A percentile compares a stretch with the other conserved stretches of the same genome.
phyloP scores from a whole-genome alignment of 1,140 invertebrate species.

The Drosophila seguyi region DNA sequence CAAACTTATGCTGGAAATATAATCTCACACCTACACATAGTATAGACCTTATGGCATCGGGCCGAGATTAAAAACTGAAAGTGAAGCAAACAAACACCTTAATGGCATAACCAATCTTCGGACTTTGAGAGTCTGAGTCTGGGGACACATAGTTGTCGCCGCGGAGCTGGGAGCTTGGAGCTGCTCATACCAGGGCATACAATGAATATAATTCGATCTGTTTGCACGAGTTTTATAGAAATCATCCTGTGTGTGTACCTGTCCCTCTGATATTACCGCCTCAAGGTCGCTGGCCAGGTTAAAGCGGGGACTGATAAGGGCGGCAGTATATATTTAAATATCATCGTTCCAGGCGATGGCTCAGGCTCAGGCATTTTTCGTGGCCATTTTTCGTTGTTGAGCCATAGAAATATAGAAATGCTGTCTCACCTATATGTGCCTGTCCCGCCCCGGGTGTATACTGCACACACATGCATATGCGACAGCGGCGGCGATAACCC shows the following conservation, averaged over 20 bases:
- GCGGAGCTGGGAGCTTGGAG: constrained; percentile 8
- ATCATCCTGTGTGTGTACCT: constrained; percentile 32
- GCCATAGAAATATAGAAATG: constrained; percentile 33
- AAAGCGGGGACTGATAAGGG: constrained; percentile 52
- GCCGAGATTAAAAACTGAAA: constrained; percentile 62
- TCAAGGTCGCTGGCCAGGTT: constrained; percentile 59
- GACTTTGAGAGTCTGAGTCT: constrained; percentile 58
- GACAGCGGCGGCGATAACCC: constrained; percentile 60
- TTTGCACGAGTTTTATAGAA: constrained; percentile 17
- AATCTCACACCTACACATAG: constrained; percentile 74
- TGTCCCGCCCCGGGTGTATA: constrained; percentile 16
- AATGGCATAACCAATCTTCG: constrained; percentile 59
- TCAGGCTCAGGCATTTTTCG: constrained; percentile 10
- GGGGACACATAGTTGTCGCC: constrained; percentile 24
- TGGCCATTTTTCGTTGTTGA: constrained; percentile 22
- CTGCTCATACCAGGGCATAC: constrained; percentile 10
- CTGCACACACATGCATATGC: constrained; percentile 40
- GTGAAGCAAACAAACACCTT: constrained; percentile 72
- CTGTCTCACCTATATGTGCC: constrained; percentile 11
- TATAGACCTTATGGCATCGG: constrained; percentile 38
- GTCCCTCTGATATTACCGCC: constrained; percentile 54
- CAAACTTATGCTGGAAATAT: constrained; percentile 64
- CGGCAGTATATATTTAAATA: constrained; percentile 21
- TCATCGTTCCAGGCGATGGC: constrained; percentile 8
- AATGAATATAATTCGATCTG: constrained; percentile 10